Evolutionary conservation across 2,113 vertebrate genomes (phyloP).

Genomic region (Microtus richardsoni): DNA sequence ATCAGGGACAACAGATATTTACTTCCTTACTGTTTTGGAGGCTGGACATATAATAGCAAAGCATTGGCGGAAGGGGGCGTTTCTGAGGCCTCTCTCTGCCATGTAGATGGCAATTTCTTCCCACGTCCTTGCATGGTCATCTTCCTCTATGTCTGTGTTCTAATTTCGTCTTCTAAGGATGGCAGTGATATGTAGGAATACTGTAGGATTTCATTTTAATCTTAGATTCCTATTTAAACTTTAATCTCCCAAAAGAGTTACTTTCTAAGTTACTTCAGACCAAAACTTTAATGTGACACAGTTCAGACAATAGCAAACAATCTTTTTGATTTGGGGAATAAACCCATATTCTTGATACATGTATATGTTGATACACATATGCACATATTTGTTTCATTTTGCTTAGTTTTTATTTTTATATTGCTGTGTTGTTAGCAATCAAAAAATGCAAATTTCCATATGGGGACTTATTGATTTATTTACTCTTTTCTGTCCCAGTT

Average conservation of each 20-base stretch:
- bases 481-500: slow-evolving; percentile 42
- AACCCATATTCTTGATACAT: not conserved
- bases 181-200: not conserved
- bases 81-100: not conserved
- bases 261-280: not conserved
- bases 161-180: not conserved
- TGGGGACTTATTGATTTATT: not conserved
- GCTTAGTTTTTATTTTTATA: not conserved
- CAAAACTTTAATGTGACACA: not conserved
- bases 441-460: not conserved
- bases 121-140: fast-evolving
- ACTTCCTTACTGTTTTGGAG: not conserved
- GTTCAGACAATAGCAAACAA: not conserved
- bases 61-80: not conserved
- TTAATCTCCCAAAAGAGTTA: not conserved
- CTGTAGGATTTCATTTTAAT: not conserved
- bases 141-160: not conserved
- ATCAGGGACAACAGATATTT: not conserved
- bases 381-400: not conserved
- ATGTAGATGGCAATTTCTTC: not conserved
- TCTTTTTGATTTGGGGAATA: not conserved
- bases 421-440: not conserved
- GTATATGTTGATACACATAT: not conserved
- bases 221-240: not conserved
- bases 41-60: not conserved